These are phyloP conservation scores for Pseudocheirus occidentalis DNA, from an alignment of 2,797 vertebrate genomes.

Conservation along the genomic window DNA sequence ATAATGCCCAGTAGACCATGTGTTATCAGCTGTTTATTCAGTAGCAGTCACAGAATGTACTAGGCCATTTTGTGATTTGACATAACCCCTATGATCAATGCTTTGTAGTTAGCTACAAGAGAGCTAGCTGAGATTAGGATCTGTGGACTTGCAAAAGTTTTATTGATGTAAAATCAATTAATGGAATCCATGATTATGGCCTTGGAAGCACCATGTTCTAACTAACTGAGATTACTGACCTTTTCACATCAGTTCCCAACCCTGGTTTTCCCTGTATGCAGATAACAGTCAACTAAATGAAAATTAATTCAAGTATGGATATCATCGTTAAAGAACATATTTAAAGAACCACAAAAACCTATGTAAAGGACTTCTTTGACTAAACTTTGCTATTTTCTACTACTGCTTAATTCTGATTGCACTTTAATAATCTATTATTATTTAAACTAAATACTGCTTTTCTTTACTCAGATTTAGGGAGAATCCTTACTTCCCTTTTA, in stretches of 20 bases:
- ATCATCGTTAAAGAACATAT: not conserved
- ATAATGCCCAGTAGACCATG: not conserved
- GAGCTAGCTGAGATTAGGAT: not conserved
- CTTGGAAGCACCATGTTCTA: not conserved
- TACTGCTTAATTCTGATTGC: not conserved
- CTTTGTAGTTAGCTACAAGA: not conserved
- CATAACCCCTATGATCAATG: not conserved
- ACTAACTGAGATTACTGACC: not conserved
- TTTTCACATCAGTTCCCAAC: not conserved
- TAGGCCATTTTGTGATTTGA: no score
- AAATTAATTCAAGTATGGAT: not conserved
- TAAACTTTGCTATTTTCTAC: not conserved
- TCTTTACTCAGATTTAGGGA: not conserved
- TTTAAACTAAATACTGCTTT: not conserved
- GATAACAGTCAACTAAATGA: not conserved
- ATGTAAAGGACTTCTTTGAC: conserved; percentile 12
- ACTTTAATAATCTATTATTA: not conserved
- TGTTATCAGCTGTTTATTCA: not conserved
- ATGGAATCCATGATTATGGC: not conserved
- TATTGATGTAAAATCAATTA: not conserved
- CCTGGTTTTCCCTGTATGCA: not conserved
- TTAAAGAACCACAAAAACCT: conserved; percentile 22
- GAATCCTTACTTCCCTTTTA: not conserved
- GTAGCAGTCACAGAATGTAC: not conserved
- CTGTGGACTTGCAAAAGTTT: not conserved